Evolutionary conservation across 1,140 invertebrate genomes (phyloP).

Genomic region (Papilio helenus): DNA sequence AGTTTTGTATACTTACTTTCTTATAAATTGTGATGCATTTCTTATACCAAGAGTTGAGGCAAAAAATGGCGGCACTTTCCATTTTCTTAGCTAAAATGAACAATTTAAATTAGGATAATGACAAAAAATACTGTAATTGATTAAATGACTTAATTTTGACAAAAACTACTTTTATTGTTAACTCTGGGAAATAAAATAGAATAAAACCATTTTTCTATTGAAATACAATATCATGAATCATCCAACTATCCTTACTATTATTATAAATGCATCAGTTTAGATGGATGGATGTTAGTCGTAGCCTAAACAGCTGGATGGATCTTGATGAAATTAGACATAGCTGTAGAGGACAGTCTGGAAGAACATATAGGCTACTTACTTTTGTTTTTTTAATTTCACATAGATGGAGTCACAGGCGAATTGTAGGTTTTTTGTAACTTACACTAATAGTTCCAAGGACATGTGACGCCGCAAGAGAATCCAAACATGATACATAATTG

Average conservation of each 20-base stretch:
- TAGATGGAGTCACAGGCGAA: no score
- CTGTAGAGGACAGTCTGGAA: no score
- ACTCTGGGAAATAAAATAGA: background rate
- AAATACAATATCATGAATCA: background rate
- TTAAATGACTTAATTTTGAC: no score
- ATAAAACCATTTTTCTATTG: constrained; percentile 32
- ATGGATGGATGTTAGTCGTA: no score
- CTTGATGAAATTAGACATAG: no score
- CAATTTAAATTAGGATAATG: background rate
- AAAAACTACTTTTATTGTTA: background rate
- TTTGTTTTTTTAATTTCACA: no score
- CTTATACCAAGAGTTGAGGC: constrained; percentile 78
- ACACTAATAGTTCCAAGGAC: constrained; percentile 86
- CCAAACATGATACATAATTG: constrained; percentile 88
- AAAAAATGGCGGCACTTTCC: constrained; percentile 81
- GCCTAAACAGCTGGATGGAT: no score
- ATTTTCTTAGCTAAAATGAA: constrained; percentile 75
- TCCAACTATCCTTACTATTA: no score
- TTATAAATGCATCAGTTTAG: no score
- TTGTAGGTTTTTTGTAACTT: no score
- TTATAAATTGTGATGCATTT: constrained; percentile 72
- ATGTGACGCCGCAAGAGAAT: constrained; percentile 87
- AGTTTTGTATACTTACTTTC: constrained; percentile 64
- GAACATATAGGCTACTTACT: no score
- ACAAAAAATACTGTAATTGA: background rate